These are phyloP conservation scores for Mnemiopsis leidyi DNA, from an alignment of 37 sponge, comb jelly and placozoan species.

Conservation along the genomic window DNA sequence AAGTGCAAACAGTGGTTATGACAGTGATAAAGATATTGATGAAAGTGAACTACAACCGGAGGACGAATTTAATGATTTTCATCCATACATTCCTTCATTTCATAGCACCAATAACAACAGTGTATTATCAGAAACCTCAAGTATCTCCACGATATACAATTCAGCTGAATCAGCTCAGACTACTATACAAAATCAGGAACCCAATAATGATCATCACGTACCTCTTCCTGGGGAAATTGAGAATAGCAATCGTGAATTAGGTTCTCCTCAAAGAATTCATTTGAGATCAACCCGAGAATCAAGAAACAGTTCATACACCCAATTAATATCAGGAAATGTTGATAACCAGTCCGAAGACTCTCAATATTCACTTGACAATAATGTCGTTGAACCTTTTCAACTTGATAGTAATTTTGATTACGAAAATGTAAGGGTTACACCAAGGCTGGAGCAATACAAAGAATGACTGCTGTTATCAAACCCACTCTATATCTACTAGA, in stretches of 20 bases:
- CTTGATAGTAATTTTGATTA: slow-evolving; percentile 46
- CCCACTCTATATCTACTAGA: too few relatives aligned
- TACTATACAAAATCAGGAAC: background rate
- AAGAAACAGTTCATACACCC: background rate
- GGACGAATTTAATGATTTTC: background rate
- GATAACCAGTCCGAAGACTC: background rate
- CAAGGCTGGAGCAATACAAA: background rate
- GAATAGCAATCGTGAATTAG: background rate
- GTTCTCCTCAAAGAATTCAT: background rate
- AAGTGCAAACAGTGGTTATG: background rate
- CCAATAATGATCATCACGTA: background rate
- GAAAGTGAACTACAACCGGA: slow-evolving; percentile 1
- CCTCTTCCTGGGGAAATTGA: slow-evolving; percentile 36
- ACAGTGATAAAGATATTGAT: slow-evolving; percentile 63
- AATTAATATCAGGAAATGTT: background rate
- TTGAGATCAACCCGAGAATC: background rate
- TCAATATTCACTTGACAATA: background rate
- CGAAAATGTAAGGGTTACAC: slow-evolving; percentile 12
- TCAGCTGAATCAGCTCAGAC: background rate
- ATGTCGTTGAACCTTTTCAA: slow-evolving; percentile 13
- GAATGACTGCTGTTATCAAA: background rate
- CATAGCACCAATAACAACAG: background rate
- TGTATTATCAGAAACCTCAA: background rate
- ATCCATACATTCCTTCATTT: slow-evolving; percentile 32
- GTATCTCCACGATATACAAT: background rate